These are phyloP conservation scores for Cephonodes hylas DNA, from an alignment of 2,888 invertebrate species.

Conservation along the genomic window DNA sequence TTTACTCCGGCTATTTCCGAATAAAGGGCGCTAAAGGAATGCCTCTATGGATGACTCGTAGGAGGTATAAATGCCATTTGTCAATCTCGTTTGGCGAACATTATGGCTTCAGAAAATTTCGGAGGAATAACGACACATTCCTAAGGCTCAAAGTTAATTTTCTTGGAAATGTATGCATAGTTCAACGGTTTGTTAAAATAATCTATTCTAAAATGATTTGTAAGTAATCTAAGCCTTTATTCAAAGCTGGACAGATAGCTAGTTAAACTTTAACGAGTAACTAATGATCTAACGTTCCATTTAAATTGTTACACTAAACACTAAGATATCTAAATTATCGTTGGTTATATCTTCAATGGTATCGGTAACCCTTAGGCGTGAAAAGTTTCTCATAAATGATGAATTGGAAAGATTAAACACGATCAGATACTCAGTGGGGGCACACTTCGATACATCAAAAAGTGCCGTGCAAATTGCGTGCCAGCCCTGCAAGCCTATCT, in stretches of 20 bases:
- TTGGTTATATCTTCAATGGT: neutral
- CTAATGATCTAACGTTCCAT: neutral
- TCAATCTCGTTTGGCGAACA: neutral
- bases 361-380: constrained; percentile 5
- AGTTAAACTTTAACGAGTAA: no score
- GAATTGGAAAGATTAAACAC: neutral
- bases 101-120: neutral
- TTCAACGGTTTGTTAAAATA: neutral
- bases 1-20: no score
- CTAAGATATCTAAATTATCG: neutral
- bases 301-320: neutral
- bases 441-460: constrained; percentile 5
- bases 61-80: neutral
- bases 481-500: constrained; percentile 9
- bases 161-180: neutral
- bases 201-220: neutral
- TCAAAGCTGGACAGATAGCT: neutral
- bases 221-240: neutral
- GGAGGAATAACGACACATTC: no score
- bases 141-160: no score
- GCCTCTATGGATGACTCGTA: neutral
- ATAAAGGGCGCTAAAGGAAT: neutral
- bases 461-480: constrained; percentile 1
- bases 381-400: neutral
- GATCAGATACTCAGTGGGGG: neutral